These are phyloP conservation scores for Xenus cinereus DNA, from an alignment of 2,113 vertebrate genomes.

Conservation along the genomic window DNA sequence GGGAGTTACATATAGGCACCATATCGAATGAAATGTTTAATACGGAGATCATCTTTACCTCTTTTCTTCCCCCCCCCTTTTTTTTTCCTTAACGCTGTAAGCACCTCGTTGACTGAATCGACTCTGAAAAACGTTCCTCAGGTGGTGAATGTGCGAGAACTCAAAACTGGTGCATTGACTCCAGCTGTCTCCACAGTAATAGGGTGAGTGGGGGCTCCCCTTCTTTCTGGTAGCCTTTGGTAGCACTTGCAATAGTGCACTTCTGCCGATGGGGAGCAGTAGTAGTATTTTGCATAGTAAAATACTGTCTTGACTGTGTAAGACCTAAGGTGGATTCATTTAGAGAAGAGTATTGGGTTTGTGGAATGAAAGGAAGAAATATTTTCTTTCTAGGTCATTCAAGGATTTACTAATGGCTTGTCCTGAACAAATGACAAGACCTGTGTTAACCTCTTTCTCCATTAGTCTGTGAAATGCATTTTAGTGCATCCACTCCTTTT, in stretches of 20 bases:
- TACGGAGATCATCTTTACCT: background rate
- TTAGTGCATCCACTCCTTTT: background rate
- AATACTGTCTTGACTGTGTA: background rate
- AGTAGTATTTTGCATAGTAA: background rate
- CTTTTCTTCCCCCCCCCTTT: background rate
- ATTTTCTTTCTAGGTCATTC: background rate
- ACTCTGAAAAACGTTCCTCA: constrained; percentile 89
- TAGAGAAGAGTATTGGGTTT: background rate
- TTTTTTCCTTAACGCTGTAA: constrained; percentile 57
- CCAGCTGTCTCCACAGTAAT: constrained; percentile 68
- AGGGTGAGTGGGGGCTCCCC: constrained; percentile 72
- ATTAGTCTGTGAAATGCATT: background rate
- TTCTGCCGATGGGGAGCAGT: constrained; percentile 33
- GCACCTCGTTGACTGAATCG: constrained; percentile 84
- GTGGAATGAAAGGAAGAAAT: background rate
- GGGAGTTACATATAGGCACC: background rate
- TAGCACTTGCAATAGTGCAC: background rate
- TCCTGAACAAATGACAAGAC: background rate
- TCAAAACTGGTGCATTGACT: constrained; percentile 75
- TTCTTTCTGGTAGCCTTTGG: background rate
- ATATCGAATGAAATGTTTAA: background rate
- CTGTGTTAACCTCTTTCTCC: background rate
- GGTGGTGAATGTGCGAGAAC: constrained; percentile 89
- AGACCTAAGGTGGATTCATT: background rate
- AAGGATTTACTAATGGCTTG: background rate